Conservation (phyloP, 2,888 invertebrate species). For the Trilocha varians region DNA sequence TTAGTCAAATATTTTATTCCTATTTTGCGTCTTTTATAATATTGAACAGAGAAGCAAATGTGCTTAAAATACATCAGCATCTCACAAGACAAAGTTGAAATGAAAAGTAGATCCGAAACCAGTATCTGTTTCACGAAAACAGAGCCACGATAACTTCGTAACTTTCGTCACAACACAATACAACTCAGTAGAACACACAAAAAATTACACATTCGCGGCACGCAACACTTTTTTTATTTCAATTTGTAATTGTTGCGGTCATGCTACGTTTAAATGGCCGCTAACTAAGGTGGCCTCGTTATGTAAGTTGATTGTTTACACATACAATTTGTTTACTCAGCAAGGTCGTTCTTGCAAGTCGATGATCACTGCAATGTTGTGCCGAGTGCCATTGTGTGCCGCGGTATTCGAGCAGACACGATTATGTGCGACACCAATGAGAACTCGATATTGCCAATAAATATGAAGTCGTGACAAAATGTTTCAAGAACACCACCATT, state of each 20-base stretch:
- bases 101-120: no score
- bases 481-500: no score
- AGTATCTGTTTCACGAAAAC: not conserved
- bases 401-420: not conserved
- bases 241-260: conserved; percentile 38
- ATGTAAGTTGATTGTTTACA: conserved; percentile 47
- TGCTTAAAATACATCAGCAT: no score
- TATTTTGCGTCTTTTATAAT: no score
- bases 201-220: conserved; percentile 23
- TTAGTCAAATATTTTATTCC: no score
- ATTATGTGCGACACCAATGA: no score
- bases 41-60: no score
- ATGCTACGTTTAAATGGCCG: conserved; percentile 36
- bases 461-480: no score
- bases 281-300: conserved; percentile 42
- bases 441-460: no score
- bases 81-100: no score
- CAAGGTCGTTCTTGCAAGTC: conserved; percentile 34
- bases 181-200: not conserved
- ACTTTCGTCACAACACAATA: not conserved
- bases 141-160: not conserved
- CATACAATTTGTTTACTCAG: conserved; percentile 25
- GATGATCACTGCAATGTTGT: not conserved
- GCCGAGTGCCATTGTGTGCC: conserved; percentile 8
- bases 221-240: conserved; percentile 25